Conservation (phyloP, 2,888 invertebrate species). For the Seladonia tumulorum region DNA sequence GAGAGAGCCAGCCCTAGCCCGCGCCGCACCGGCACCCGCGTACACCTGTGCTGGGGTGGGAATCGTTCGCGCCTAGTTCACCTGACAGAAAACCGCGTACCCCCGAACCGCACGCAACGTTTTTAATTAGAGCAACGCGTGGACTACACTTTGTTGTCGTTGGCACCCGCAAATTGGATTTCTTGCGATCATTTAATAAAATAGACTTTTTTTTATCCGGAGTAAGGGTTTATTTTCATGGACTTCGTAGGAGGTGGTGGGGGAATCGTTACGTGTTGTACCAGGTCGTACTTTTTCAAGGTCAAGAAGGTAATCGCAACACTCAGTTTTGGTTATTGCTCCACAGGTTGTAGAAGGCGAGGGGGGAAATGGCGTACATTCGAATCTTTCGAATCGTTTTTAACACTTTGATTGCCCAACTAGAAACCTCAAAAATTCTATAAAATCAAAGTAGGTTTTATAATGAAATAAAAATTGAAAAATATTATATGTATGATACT, state of each 20-base stretch:
- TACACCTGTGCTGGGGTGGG: slow-evolving; percentile 23
- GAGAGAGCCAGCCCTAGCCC: slow-evolving; percentile 42
- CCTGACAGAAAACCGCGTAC: slow-evolving; percentile 31
- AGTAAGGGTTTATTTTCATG: background rate
- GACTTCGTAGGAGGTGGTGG: background rate
- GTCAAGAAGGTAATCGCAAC: background rate
- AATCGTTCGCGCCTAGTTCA: background rate
- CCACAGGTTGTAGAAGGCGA: background rate
- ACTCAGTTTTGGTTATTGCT: background rate
- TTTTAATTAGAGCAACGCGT: slow-evolving; percentile 15
- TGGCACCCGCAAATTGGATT: background rate
- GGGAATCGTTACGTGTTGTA: background rate
- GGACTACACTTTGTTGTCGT: no score
- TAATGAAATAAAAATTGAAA: no score
- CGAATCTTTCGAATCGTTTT: no score
- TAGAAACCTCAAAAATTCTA: no score
- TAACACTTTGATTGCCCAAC: no score
- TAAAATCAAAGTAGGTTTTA: no score
- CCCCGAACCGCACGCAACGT: slow-evolving; percentile 31
- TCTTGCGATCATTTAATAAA: background rate
- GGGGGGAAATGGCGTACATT: background rate
- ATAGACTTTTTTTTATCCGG: background rate
- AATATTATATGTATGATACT: no score
- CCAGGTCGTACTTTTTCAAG: background rate
- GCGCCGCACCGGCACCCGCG: background rate